Evolutionary conservation across 2,888 invertebrate genomes (phyloP).

Genomic region (Dugesia japonica): DNA sequence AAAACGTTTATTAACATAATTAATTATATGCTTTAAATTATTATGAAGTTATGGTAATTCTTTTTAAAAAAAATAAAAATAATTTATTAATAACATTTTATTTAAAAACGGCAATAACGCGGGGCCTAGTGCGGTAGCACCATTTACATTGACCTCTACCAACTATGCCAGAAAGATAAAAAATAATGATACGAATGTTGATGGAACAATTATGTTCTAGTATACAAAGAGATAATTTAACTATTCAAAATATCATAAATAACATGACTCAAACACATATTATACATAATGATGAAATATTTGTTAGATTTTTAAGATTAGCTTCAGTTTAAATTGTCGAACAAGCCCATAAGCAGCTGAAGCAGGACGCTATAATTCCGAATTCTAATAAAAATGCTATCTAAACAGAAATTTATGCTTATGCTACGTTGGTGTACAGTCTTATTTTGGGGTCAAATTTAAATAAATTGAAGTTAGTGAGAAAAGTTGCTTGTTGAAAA

Average conservation of each 20-base stretch:
- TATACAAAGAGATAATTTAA: slow-evolving; percentile 58
- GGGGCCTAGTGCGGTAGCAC: too few relatives aligned
- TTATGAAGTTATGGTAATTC: too few relatives aligned
- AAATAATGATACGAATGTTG: slow-evolving; percentile 83
- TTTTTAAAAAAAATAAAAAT: too few relatives aligned
- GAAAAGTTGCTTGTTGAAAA: slow-evolving; percentile 63
- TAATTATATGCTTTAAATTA: too few relatives aligned
- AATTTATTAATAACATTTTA: too few relatives aligned
- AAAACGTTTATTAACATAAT: too few relatives aligned
- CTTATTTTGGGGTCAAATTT: slow-evolving; percentile 60
- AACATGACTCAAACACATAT: slow-evolving; percentile 87
- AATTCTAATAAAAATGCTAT: slow-evolving; percentile 43
- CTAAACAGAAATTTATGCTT: slow-evolving; percentile 83
- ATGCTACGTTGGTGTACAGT: slow-evolving; percentile 74
- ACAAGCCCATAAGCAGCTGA: slow-evolving; percentile 22
- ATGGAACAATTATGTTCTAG: slow-evolving; percentile 71
- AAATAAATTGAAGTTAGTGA: background rate
- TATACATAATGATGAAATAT: slow-evolving; percentile 84
- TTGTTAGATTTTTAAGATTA: slow-evolving; percentile 84
- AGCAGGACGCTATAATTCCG: background rate
- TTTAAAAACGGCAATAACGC: too few relatives aligned
- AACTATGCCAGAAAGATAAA: slow-evolving; percentile 52
- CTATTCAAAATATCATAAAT: slow-evolving; percentile 24
- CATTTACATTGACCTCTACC: too few relatives aligned
- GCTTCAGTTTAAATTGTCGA: slow-evolving; percentile 56